Evolutionary conservation across 1,140 invertebrate genomes (phyloP).

Genomic region (Atta texana): DNA sequence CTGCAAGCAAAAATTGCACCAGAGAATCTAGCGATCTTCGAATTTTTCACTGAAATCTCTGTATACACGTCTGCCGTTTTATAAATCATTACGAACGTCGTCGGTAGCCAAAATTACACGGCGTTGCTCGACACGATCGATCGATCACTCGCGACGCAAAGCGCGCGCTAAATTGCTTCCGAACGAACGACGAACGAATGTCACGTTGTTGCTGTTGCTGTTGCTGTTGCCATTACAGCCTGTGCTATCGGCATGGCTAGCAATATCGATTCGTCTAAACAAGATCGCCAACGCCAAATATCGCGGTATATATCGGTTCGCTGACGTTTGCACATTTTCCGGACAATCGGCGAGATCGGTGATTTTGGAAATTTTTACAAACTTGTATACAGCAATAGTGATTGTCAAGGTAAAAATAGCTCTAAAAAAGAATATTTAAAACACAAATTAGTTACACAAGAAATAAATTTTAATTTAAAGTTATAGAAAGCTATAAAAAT

Average conservation of each 20-base stretch:
- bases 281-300: conserved; percentile 74
- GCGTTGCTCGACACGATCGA: conserved; percentile 51
- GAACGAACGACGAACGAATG: conserved; percentile 58
- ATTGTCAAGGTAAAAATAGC: not conserved
- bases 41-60: conserved; percentile 29
- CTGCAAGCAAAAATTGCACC: not conserved
- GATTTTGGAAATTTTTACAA: conserved; percentile 12
- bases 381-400: not conserved
- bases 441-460: not conserved
- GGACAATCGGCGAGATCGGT: not conserved
- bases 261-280: conserved; percentile 79
- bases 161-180: conserved; percentile 65
- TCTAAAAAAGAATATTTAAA: not conserved
- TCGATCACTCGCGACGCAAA: conserved; percentile 56
- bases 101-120: conserved; percentile 36
- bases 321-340: conserved; percentile 50
- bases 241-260: conserved; percentile 38
- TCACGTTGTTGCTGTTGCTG: conserved; percentile 58
- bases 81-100: conserved; percentile 60
- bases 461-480: not conserved
- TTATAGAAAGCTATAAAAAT: not conserved
- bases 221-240: conserved; percentile 44
- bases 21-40: conserved; percentile 26
- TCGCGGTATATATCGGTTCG: conserved; percentile 71
- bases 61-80: conserved; percentile 32